These are phyloP conservation scores for Euura lappo DNA, from an alignment of 1,140 invertebrate genomes.

Conservation along the genomic window DNA sequence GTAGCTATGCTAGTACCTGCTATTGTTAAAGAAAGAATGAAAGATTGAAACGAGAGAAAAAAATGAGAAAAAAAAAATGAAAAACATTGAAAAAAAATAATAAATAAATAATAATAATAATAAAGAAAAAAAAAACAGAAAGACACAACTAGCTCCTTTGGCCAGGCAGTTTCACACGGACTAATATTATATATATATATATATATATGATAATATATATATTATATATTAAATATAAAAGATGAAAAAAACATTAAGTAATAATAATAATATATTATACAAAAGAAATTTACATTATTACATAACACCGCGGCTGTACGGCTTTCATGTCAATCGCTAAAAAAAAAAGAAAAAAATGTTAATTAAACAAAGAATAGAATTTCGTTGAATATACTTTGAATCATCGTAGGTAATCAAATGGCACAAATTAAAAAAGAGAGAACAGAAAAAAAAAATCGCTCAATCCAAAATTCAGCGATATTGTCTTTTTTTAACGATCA, in stretches of 20 bases:
- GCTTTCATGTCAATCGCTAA: no score
- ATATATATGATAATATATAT: not conserved
- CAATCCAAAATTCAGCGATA: no score
- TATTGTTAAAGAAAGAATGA: slow-evolving; percentile 54
- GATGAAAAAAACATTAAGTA: no score
- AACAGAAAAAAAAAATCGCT: no score
- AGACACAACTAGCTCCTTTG: not conserved
- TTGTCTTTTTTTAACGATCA: no score
- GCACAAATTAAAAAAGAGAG: no score
- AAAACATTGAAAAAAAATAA: not conserved
- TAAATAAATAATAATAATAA: not conserved
- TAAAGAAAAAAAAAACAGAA: not conserved
- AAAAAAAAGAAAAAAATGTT: no score
- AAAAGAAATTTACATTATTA: not conserved
- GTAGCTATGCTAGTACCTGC: slow-evolving; percentile 63
- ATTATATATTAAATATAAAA: no score
- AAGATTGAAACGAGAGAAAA: not conserved
- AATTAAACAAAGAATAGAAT: no score
- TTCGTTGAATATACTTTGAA: no score
- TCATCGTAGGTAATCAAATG: no score
- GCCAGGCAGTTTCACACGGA: not conserved
- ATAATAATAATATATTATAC: not conserved
- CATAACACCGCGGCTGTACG: not conserved
- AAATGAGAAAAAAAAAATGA: not conserved
- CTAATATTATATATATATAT: not conserved